phyloP scores from a whole-genome alignment of 2,888 invertebrate species.

The Geophilus truncorum region DNA sequence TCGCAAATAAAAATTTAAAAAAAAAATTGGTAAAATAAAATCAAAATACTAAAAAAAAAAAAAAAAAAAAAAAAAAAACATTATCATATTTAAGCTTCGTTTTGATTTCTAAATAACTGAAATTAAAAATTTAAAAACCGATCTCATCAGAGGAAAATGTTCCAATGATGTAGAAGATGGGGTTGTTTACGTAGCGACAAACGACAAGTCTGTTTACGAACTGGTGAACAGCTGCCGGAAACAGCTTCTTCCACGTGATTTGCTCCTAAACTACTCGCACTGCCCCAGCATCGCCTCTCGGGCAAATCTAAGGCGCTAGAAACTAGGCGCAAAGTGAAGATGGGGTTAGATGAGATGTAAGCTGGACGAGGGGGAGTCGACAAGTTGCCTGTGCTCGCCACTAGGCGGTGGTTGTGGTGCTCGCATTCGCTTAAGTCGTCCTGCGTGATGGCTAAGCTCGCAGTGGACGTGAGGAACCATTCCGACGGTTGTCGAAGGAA shows the following conservation, averaged over 20 bases:
- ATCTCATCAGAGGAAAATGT: background rate
- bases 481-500: constrained; percentile 30
- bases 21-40: too few species aligned
- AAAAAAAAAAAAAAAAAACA: background rate
- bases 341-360: background rate
- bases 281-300: background rate
- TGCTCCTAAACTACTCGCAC: background rate
- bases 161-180: background rate
- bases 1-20: too few species aligned
- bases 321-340: background rate
- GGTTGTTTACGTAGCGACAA: background rate
- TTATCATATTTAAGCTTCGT: too few species aligned
- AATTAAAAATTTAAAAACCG: background rate
- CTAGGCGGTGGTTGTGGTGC: constrained; percentile 5
- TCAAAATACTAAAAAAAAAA: background rate
- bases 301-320: constrained; percentile 30
- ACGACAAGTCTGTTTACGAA: background rate
- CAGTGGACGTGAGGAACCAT: background rate
- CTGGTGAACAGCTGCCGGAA: background rate
- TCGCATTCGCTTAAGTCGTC: constrained; percentile 5
- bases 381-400: constrained; percentile 30
- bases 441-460: constrained; percentile 15
- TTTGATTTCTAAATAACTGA: too few species aligned
- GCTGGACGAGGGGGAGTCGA: background rate
- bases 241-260: background rate